These are phyloP conservation scores for Temnothorax curvispinosus DNA, from an alignment of 1,140 invertebrate genomes.

Conservation along the genomic window DNA sequence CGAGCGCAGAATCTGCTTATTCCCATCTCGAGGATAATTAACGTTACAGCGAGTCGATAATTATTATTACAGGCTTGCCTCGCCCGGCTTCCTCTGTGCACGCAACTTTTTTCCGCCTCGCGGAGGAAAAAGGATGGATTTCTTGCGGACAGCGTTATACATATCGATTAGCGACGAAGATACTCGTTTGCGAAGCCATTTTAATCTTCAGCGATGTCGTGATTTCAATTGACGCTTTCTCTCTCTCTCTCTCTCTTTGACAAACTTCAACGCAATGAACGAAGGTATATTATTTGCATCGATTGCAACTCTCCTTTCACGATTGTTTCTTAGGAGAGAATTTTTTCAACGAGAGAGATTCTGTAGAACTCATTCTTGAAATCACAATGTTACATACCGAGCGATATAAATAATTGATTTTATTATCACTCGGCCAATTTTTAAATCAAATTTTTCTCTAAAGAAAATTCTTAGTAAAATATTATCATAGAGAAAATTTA, in stretches of 20 bases:
- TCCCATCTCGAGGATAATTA: background rate
- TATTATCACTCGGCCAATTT: background rate
- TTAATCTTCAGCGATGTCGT: conserved; percentile 27
- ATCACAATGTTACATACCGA: background rate
- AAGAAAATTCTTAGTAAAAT: background rate
- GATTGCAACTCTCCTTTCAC: background rate
- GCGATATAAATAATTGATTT: background rate
- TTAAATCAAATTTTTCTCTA: background rate
- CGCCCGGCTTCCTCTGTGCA: background rate
- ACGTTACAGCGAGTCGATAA: conserved; percentile 9
- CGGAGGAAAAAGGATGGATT: background rate
- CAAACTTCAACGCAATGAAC: background rate
- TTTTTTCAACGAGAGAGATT: background rate
- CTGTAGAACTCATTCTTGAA: background rate
- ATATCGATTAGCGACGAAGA: background rate
- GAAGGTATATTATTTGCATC: background rate
- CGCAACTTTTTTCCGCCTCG: background rate
- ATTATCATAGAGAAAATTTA: background rate
- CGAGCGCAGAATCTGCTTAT: conserved; percentile 9
- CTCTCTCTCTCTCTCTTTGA: conserved; percentile 2
- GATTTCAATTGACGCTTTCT: background rate
- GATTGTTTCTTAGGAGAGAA: background rate
- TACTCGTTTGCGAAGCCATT: too few species aligned
- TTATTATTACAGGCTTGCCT: background rate
- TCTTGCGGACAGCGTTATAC: background rate